Percentiles rank a stretch among this genome's conserved stretches.
phyloP scores from a whole-genome alignment of 2,113 vertebrate species.

The Dolichotis patagonum region DNA sequence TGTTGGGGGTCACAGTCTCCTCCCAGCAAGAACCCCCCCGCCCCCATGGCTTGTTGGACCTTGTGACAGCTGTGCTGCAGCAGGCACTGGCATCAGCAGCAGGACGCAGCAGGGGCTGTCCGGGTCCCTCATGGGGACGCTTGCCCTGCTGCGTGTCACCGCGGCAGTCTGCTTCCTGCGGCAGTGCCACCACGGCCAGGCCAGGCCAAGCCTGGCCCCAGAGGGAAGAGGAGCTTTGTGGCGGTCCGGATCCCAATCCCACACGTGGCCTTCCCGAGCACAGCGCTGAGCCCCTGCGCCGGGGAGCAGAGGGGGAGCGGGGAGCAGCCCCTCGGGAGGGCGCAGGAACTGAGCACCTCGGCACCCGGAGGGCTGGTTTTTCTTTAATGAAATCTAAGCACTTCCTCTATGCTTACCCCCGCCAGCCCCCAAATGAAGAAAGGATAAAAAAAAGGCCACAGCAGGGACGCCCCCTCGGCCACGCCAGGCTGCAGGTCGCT shows the following conservation, averaged over 20 bases:
- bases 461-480: too few relatives aligned
- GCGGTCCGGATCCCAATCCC: too few relatives aligned
- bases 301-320: too few relatives aligned
- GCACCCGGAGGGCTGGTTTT: not conserved
- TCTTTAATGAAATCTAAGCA: not conserved
- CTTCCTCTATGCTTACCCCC: not conserved
- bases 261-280: too few relatives aligned
- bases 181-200: accelerated
- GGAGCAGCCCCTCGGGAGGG: too few relatives aligned
- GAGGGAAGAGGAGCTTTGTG: too few relatives aligned
- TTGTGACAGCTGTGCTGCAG: accelerated
- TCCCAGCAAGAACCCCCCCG: not conserved
- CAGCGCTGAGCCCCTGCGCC: too few relatives aligned
- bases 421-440: not conserved
- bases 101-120: accelerated
- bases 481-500: too few relatives aligned
- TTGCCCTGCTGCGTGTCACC: accelerated
- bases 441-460: not conserved
- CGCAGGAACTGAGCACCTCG: too few relatives aligned
- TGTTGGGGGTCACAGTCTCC: accelerated
- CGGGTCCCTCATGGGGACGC: not conserved
- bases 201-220: not conserved
- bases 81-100: accelerated
- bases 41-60: too few relatives aligned
- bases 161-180: not conserved